Percentiles rank a stretch among this genome's conserved stretches.
These are phyloP conservation scores for Lanius collurio DNA, from an alignment of 2,113 vertebrate species.

Conservation along the genomic window DNA sequence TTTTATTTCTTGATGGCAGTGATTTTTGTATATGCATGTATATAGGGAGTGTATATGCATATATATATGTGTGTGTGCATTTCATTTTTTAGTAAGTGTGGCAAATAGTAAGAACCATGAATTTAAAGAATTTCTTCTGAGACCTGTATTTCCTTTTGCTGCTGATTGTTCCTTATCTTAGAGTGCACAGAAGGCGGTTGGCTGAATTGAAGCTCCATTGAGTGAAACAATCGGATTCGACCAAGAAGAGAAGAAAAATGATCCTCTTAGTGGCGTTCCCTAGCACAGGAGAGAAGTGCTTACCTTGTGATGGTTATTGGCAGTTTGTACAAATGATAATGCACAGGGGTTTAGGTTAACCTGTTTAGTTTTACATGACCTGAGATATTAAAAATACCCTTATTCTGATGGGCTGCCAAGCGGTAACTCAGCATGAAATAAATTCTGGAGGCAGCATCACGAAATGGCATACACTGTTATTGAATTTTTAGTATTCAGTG, in stretches of 20 bases:
- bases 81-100: background rate
- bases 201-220: constrained; percentile 10
- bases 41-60: too few species aligned
- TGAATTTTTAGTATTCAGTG: constrained; percentile 15
- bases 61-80: too few species aligned
- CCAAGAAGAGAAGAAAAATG: constrained; percentile 41
- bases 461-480: background rate
- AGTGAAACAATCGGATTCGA: constrained; percentile 53
- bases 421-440: background rate
- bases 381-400: constrained; percentile 39
- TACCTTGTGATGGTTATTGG: constrained; percentile 36
- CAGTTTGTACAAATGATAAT: constrained; percentile 34
- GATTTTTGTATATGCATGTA: background rate
- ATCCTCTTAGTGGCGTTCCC: constrained; percentile 23
- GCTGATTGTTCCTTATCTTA: background rate
- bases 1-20: background rate
- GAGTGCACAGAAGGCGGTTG: constrained; percentile 17
- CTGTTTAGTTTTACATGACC: constrained; percentile 41
- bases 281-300: background rate
- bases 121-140: background rate
- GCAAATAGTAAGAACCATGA: background rate
- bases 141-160: background rate
- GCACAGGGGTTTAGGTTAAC: constrained; percentile 25
- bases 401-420: constrained; percentile 10
- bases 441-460: background rate